Conservation (phyloP, 2,797 vertebrate genomes). For the Mus caroli region DNA sequence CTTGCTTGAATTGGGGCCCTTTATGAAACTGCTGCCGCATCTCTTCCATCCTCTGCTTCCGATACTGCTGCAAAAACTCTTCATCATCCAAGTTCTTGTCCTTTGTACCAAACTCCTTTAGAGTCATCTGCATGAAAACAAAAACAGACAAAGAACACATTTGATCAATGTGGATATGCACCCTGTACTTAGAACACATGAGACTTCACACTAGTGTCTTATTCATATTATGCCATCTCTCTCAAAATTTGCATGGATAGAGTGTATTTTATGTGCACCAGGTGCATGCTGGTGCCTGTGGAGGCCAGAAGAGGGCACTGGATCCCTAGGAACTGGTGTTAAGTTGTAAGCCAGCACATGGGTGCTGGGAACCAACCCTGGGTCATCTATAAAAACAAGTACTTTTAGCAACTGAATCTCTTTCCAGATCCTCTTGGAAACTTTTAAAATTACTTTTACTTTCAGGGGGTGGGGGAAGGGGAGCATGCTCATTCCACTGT, state of each 20-base stretch:
- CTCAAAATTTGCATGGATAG: background rate
- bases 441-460: background rate
- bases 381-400: background rate
- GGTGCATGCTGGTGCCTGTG: background rate
- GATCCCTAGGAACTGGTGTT: background rate
- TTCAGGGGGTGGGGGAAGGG: background rate
- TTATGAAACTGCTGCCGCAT: conserved; percentile 95
- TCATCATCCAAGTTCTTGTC: conserved; percentile 94
- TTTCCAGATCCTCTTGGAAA: background rate
- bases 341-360: background rate
- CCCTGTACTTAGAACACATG: background rate
- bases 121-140: conserved; percentile 91
- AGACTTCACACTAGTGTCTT: background rate
- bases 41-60: conserved; percentile 97
- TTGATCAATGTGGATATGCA: background rate
- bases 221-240: accelerated
- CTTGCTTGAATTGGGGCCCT: conserved; percentile 94
- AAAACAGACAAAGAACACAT: background rate
- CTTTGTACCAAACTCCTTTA: conserved; percentile 94
- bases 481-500: background rate
- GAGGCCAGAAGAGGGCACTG: background rate
- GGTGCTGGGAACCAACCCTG: background rate
- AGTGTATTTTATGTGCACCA: background rate
- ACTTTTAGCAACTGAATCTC: background rate
- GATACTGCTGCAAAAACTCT: conserved; percentile 96